Evolutionary conservation across 1,140 invertebrate genomes (phyloP).

Genomic region (Venustaconcha ellipsiformis): DNA sequence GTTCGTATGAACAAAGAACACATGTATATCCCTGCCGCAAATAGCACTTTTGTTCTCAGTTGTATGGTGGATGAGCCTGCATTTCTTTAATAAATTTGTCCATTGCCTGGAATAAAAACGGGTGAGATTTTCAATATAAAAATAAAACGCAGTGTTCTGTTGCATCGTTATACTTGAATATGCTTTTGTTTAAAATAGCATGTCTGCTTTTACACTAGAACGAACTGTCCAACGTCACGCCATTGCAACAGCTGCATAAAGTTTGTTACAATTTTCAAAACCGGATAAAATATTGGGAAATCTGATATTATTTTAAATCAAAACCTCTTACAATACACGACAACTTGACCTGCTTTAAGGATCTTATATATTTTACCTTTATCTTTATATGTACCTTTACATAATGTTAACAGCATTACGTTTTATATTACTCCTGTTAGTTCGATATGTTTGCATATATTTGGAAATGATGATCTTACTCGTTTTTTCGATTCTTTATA

Average conservation of each 20-base stretch:
- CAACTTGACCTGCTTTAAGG: no score
- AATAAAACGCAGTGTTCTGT: background rate
- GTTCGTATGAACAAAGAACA: no score
- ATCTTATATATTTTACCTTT: no score
- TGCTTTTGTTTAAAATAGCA: background rate
- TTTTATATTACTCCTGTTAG: no score
- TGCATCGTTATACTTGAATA: background rate
- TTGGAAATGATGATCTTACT: no score
- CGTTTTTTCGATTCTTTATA: no score
- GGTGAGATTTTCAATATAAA: background rate
- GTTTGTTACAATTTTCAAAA: background rate
- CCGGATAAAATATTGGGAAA: background rate
- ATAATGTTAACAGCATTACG: no score
- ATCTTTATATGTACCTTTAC: no score
- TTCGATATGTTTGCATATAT: no score
- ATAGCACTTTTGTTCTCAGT: background rate
- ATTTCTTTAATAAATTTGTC: constrained; percentile 26
- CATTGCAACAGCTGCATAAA: background rate
- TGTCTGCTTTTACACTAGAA: background rate
- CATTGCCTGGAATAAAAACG: constrained; percentile 19
- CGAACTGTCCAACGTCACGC: background rate
- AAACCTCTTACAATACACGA: no score
- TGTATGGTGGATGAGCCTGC: constrained; percentile 26
- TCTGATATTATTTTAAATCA: no score
- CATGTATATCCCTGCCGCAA: no score